Conservation (phyloP, 2,797 vertebrate genomes). For the Muscicapa comitata region DNA sequence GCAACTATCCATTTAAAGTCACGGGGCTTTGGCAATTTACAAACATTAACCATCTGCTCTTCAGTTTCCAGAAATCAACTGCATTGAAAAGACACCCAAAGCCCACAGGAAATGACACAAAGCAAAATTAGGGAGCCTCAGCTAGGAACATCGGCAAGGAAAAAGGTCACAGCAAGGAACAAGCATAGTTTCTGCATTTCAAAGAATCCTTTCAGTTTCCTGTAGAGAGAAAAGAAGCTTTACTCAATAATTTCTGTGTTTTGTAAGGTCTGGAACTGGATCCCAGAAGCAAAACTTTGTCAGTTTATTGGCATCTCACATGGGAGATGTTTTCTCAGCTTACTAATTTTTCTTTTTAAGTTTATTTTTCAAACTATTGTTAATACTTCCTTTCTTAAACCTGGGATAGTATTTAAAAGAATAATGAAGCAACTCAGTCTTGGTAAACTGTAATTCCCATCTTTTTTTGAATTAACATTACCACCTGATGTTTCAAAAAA, state of each 20-base stretch:
- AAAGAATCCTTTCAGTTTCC: background rate
- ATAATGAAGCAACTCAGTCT: background rate
- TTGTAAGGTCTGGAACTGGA: background rate
- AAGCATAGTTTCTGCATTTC: background rate
- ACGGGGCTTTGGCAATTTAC: slow-evolving; percentile 15
- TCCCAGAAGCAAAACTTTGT: background rate
- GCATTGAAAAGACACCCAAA: background rate
- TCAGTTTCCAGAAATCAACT: background rate
- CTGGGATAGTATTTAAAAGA: background rate
- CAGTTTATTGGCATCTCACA: background rate
- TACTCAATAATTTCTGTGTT: background rate
- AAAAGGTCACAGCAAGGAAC: background rate
- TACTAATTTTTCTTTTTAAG: background rate
- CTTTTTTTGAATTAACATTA: too few relatives aligned
- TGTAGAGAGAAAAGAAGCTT: background rate
- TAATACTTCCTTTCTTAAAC: background rate
- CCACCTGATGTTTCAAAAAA: background rate
- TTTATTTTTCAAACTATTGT: background rate
- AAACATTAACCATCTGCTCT: slow-evolving; percentile 50
- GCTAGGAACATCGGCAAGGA: background rate
- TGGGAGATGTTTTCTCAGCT: background rate
- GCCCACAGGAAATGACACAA: background rate
- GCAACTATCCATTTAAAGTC: background rate
- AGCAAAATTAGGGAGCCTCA: background rate
- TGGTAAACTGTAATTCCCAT: background rate